phyloP scores from a whole-genome alignment of 2,797 vertebrate genomes.

The Pantherophis vulpinus region DNA sequence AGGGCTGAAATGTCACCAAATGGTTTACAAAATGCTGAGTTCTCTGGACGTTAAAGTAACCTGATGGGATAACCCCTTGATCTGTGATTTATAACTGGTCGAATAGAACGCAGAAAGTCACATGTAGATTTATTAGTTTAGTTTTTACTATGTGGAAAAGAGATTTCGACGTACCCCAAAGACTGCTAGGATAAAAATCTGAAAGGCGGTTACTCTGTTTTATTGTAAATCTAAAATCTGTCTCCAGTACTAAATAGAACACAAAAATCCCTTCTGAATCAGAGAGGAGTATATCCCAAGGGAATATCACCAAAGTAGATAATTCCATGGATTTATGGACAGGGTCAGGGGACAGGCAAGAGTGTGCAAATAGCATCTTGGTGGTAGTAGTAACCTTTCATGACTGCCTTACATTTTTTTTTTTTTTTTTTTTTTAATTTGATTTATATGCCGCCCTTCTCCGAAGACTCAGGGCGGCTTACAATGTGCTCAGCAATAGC shows the following conservation, averaged over 20 bases:
- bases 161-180: neutral
- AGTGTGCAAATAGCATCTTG: neutral
- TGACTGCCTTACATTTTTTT: neutral
- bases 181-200: neutral
- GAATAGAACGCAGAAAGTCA: neutral
- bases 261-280: neutral
- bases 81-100: neutral
- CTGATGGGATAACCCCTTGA: neutral
- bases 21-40: neutral
- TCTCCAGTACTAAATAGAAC: neutral
- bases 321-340: neutral
- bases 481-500: too few relatives aligned
- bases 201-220: neutral
- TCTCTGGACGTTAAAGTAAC: neutral
- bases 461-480: too few relatives aligned
- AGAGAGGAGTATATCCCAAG: neutral
- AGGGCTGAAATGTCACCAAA: neutral
- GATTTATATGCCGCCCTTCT: too few relatives aligned
- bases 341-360: neutral
- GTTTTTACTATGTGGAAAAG: neutral
- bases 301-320: neutral
- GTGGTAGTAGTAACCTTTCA: neutral
- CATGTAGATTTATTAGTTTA: neutral
- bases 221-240: neutral
- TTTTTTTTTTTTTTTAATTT: too few relatives aligned